Evolutionary conservation across 2,888 invertebrate genomes (phyloP).

Genomic region (Andrena marginata): DNA sequence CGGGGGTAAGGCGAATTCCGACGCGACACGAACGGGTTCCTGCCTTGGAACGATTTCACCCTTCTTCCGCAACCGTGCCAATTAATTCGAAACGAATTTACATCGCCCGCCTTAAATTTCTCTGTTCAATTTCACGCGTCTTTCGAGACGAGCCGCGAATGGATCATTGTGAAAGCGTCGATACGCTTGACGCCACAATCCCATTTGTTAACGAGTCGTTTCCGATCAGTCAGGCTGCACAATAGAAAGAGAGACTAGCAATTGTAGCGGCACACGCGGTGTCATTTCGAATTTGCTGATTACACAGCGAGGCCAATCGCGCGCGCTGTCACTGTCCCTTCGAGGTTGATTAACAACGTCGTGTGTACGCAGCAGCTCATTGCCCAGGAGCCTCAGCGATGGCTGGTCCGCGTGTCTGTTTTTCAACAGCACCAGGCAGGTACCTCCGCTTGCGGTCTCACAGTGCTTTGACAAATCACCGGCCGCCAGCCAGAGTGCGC

Average conservation of each 20-base stretch:
- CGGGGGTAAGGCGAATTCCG: neutral
- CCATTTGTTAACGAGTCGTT: no score
- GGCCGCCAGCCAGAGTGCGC: neutral
- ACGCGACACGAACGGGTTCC: neutral
- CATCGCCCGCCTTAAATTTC: neutral
- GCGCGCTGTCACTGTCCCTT: slow-evolving; percentile 29
- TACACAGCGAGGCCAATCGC: slow-evolving; percentile 36
- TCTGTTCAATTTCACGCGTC: neutral
- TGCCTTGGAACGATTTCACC: neutral
- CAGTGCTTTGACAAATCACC: slow-evolving; percentile 33
- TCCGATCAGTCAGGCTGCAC: no score
- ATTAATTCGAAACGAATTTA: neutral
- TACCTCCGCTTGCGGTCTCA: slow-evolving; percentile 12
- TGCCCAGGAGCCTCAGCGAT: slow-evolving; percentile 9
- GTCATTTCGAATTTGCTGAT: slow-evolving; percentile 31
- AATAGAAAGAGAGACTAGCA: neutral
- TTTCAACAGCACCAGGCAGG: slow-evolving; percentile 11
- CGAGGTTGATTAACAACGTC: slow-evolving; percentile 61
- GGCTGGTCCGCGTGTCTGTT: slow-evolving; percentile 8
- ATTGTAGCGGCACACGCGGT: slow-evolving; percentile 36
- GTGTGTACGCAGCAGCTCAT: slow-evolving; percentile 18
- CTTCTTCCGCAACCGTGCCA: neutral
- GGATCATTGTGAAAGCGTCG: no score
- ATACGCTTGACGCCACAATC: no score
- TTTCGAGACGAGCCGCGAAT: neutral